Base-by-base conservation (phyloP, 2,888 invertebrate genomes). In the Axea sp. region DNA sequence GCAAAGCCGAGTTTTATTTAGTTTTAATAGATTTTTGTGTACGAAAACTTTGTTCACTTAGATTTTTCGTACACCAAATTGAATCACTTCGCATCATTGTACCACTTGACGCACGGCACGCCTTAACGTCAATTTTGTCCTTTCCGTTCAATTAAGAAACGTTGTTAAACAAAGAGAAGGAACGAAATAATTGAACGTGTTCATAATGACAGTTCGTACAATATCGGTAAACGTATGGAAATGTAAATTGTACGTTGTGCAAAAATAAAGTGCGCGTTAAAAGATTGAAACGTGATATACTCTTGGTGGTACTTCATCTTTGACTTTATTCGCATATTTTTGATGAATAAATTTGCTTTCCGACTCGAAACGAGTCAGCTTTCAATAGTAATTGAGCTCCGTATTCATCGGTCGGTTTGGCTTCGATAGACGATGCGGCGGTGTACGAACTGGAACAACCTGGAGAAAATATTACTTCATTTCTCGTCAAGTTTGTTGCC, bases 401-500 rank as follows among this genome's bases (percentile, higher is more conserved):
- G 30, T 12, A 2, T 39, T 37, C 55, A 39, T 53, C 19, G 41
- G 9, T 1, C 19, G 22, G 57, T 31, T 57, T 33, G 41, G n/a
- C 22, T 45, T 45, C 45, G 33, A 45, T 24, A 41, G 11, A 17
- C 15, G 19, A 12, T 9, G 43, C 22, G 24, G 9, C 17, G 59
- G 6, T 39, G 49, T 30, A 43, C 28, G 17, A 41, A 28, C 3
- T 9, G 12, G 30, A 31, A 31, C 12, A 12, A 35, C 75, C 77
- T 76, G 79, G 78, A 81, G 80, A 80, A 78, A 78, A 81, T 84
- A 82, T 84, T 81, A 81, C 83, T 84, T 84, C 83, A 83, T 85
- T 85, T 77, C 78, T 79, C 80, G 80, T 81, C 80, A 77, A 82
- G 82, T 78, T 81, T 80, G 19, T 19, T 19, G 19, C 19, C 19